Percentiles rank a stretch among this genome's conserved stretches.
Evolutionary conservation across 2,888 invertebrate species (phyloP).

Genomic region (Agrochola circellaris): DNA sequence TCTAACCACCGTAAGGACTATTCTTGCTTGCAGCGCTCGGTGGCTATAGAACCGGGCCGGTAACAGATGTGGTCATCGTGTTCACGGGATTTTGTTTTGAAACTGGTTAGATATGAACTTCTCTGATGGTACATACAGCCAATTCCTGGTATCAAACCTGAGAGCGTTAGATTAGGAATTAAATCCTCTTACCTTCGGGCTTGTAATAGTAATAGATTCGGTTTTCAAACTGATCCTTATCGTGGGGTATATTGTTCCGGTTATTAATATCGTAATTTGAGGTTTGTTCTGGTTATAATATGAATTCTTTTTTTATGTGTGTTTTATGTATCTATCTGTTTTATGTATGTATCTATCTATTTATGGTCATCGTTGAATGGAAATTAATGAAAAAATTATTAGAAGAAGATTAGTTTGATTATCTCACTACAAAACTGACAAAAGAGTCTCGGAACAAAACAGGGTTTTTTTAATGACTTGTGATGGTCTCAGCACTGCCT

Average conservation of each 20-base stretch:
- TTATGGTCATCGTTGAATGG: background rate
- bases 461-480: background rate
- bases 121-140: background rate
- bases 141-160: background rate
- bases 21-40: too few relatives aligned
- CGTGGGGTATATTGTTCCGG: background rate
- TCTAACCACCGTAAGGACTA: too few relatives aligned
- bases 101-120: too few relatives aligned
- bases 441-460: background rate
- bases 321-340: background rate
- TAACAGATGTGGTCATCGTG: too few relatives aligned
- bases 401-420: background rate
- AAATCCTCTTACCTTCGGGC: background rate
- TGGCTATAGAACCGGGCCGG: too few relatives aligned
- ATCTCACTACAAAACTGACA: background rate
- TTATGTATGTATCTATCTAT: too few relatives aligned
- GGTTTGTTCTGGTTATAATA: background rate
- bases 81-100: too few relatives aligned
- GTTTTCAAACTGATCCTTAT: slow-evolving; percentile 20
- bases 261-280: slow-evolving; percentile 6
- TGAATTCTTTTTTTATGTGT: background rate
- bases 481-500: background rate
- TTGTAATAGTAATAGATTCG: slow-evolving; percentile 9
- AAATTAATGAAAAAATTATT: background rate
- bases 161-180: slow-evolving; percentile 10